Percentiles rank a stretch among this genome's conserved stretches.
phyloP scores from a whole-genome alignment of 2,888 invertebrate species.

The Tromatobia lineatoria region DNA sequence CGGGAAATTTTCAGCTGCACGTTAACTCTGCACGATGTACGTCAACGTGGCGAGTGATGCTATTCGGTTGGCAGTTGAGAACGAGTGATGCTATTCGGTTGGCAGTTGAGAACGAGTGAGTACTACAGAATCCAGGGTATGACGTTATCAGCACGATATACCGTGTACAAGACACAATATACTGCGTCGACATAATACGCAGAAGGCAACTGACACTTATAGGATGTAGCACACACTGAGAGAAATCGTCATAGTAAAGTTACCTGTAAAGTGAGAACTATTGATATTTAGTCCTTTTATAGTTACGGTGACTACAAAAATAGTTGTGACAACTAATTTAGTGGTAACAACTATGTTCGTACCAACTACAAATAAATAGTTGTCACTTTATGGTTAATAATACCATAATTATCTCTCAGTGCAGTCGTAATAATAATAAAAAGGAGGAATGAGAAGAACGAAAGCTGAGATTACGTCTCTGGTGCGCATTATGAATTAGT shows the following conservation, averaged over 20 bases:
- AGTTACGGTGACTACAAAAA: no score
- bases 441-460: background rate
- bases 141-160: background rate
- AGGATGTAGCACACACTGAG: background rate
- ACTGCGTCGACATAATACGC: background rate
- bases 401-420: no score
- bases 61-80: background rate
- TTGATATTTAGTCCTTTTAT: no score
- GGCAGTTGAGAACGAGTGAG: background rate
- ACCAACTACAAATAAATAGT: no score
- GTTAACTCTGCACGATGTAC: background rate
- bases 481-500: background rate
- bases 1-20: background rate
- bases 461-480: background rate
- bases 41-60: background rate
- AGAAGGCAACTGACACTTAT: background rate
- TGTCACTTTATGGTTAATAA: no score
- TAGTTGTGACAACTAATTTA: no score
- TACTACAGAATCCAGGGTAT: background rate
- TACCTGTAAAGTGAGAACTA: no score
- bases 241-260: background rate
- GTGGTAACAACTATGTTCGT: no score
- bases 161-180: background rate
- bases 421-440: no score
- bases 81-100: background rate